These are phyloP conservation scores for Aleiodes leptofemur DNA, from an alignment of 2,888 invertebrate genomes.

Conservation along the genomic window DNA sequence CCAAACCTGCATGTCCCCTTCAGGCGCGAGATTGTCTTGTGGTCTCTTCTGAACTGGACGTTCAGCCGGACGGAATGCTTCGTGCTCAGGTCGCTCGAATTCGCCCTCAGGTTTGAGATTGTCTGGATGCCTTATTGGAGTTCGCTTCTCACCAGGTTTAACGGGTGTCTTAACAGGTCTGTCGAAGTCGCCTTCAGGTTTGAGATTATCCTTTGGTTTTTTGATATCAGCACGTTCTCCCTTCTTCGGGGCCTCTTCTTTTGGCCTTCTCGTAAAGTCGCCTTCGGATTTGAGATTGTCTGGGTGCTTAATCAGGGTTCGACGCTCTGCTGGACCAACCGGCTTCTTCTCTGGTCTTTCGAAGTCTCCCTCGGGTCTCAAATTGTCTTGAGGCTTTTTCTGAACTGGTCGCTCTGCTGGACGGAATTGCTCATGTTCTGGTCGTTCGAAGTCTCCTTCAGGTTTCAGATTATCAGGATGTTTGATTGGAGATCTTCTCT, in stretches of 20 bases:
- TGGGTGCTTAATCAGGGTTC: conserved; percentile 64
- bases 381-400: conserved; percentile 75
- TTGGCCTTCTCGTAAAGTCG: no score
- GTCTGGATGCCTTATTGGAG: conserved; percentile 72
- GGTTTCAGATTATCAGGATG: no score
- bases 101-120: conserved; percentile 75
- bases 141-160: conserved; percentile 73
- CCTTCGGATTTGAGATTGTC: conserved; percentile 59
- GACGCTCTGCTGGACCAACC: conserved; percentile 72
- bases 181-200: conserved; percentile 79
- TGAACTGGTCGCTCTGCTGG: conserved; percentile 73
- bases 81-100: conserved; percentile 63
- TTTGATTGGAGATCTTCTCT: no score
- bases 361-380: conserved; percentile 80
- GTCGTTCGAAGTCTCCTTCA: conserved; percentile 74
- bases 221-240: no score
- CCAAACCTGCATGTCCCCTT: conserved; percentile 76
- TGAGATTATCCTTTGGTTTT: conserved; percentile 70
- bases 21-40: conserved; percentile 59
- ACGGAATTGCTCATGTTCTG: conserved; percentile 54
- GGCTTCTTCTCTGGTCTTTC: conserved; percentile 64
- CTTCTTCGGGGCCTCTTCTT: no score
- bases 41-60: conserved; percentile 45
- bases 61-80: no score
- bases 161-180: conserved; percentile 57